These are phyloP conservation scores for Lepidochrysops patricia DNA, from an alignment of 2,888 invertebrate genomes.

Conservation along the genomic window DNA sequence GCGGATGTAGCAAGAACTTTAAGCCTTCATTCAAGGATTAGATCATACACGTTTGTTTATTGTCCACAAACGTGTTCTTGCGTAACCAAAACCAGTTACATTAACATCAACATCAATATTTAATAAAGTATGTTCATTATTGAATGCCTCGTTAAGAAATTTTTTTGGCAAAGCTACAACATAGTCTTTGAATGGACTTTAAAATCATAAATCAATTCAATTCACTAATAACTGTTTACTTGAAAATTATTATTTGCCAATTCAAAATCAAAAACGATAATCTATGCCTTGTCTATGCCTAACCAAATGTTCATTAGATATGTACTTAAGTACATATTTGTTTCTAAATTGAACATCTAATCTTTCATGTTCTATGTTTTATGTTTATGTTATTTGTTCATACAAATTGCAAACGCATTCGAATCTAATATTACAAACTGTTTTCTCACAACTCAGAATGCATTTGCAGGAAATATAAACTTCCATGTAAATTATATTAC, in stretches of 20 bases:
- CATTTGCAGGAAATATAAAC: conserved; percentile 5
- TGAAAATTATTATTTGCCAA: no score
- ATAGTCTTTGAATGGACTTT: not conserved
- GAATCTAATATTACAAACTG: not conserved
- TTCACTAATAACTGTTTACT: not conserved
- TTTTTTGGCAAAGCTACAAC: not conserved
- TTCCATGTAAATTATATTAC: not conserved
- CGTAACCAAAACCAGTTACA: not conserved
- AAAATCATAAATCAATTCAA: not conserved
- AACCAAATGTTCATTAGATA: not conserved
- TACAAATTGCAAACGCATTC: not conserved
- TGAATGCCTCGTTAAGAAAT: not conserved
- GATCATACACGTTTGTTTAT: not conserved
- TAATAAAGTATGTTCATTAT: not conserved
- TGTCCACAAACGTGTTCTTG: not conserved
- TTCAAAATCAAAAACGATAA: not conserved
- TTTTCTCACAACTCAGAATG: not conserved
- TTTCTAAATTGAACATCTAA: not conserved
- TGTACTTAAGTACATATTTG: not conserved
- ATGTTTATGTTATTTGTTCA: not conserved
- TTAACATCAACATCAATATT: no score
- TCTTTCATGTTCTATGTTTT: not conserved
- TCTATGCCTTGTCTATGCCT: not conserved
- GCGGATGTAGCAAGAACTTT: not conserved
- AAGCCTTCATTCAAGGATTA: not conserved